Base-by-base conservation (phyloP, 2,797 vertebrate species). In the Podargus strigoides region DNA sequence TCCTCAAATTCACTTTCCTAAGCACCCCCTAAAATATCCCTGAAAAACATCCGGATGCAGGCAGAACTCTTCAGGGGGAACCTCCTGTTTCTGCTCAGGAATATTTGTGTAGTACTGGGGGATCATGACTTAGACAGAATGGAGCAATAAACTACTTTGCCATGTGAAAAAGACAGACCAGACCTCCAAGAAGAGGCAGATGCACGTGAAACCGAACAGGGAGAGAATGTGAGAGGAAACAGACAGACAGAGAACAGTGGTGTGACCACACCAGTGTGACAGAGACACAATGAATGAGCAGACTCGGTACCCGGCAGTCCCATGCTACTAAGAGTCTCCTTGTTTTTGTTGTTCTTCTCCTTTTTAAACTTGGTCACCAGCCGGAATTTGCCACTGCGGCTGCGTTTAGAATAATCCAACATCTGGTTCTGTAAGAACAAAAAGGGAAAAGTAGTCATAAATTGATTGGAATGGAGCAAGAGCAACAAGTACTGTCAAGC, bases 341-440 rank as follows among this genome's bases (percentile, higher is more conserved):
- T 99, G 97, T 99, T 99, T 97, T 98, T 99, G 97, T 98, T 99
- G 97, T 98, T 99, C 88, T 99, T 99, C 89, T 99, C 99, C 89
- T 99, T 99, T 96, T 99, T 99, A 95, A 99, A 99, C 91, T 99
- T 99, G 30, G 99, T 98, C 95, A 99, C 99, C 4, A 99, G 98
- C 34, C 99, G 98, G 92, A 99, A 99, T 92, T 99, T 99, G 12
- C 98, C 98, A 8, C 98, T 98, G 39, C 99, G 98, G 95, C 98
- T 98, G 36, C 98, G 98, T 94, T 99, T 99, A 21, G 98, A 98
- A 83, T 98, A 99, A 90, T 99, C 99, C n/a, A 98, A 95, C 85
- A 98, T 97, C 62, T 98, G 95, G 47, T 97, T 98, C 99, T 99
- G 97, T 20, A 32, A 52, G 56, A 83, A 91, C 46, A 89, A 73